These are phyloP conservation scores for Theodoxus fluviatilis DNA, from an alignment of 2,888 invertebrate genomes.

Conservation along the genomic window DNA sequence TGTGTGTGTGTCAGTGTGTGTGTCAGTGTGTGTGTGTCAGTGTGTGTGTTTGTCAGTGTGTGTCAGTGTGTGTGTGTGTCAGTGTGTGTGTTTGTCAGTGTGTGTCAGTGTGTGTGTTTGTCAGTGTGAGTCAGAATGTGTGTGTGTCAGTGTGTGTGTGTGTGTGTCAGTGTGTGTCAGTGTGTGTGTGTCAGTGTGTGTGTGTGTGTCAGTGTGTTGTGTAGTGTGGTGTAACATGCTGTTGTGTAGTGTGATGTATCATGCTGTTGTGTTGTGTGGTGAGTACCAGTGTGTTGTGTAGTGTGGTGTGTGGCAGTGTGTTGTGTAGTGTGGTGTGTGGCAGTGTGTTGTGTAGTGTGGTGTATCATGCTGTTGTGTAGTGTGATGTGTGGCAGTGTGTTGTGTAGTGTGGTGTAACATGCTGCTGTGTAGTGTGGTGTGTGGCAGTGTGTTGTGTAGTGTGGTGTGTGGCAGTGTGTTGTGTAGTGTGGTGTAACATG, in stretches of 20 bases:
- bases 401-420: too few relatives aligned
- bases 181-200: slow-evolving; percentile 27
- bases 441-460: too few relatives aligned
- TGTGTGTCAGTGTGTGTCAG: slow-evolving; percentile 27
- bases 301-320: neutral
- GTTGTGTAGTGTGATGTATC: neutral
- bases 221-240: neutral
- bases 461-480: too few relatives aligned
- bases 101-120: slow-evolving; percentile 20
- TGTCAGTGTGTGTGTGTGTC: slow-evolving; percentile 18
- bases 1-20: slow-evolving; percentile 19
- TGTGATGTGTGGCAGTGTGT: too few relatives aligned
- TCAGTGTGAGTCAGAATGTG: slow-evolving; percentile 9
- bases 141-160: slow-evolving; percentile 24
- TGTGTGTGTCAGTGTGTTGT: slow-evolving; percentile 23
- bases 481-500: too few relatives aligned
- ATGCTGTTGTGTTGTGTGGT: neutral
- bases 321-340: slow-evolving; percentile 8
- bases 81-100: slow-evolving; percentile 20
- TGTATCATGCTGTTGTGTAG: too few relatives aligned
- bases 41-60: slow-evolving; percentile 19
- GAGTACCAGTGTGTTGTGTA: neutral
- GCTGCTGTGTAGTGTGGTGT: too few relatives aligned
- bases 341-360: too few relatives aligned
- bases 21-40: slow-evolving; percentile 18